Evolutionary conservation across 2,797 vertebrate species (phyloP).

Genomic region (Lepilemur septentrionalis): DNA sequence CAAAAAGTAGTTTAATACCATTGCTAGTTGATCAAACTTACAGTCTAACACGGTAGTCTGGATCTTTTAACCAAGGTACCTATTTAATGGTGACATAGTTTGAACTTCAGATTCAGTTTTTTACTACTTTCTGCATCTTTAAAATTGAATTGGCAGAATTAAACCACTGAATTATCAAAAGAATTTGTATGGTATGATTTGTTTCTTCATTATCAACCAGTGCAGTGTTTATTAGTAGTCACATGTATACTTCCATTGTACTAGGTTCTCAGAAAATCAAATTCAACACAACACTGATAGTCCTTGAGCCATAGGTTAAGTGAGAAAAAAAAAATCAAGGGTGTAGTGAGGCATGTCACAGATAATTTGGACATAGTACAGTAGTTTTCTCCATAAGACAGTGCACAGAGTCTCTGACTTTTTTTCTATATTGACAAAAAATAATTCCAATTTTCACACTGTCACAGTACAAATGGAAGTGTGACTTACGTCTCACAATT

Average conservation of each 20-base stretch:
- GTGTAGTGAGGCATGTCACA: background rate
- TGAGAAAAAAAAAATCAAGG: background rate
- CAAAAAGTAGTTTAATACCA: background rate
- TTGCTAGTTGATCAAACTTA: background rate
- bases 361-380: constrained; percentile 19
- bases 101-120: constrained; percentile 29
- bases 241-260: background rate
- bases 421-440: constrained; percentile 72
- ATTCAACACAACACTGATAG: background rate
- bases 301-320: constrained; percentile 28
- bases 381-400: constrained; percentile 31
- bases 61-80: background rate
- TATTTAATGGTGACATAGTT: background rate
- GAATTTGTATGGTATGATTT: background rate
- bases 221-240: constrained; percentile 3
- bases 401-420: background rate
- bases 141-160: constrained; percentile 38
- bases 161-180: constrained; percentile 23
- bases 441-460: constrained; percentile 77
- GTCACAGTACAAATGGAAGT: constrained; percentile 72
- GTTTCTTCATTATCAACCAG: constrained; percentile 16
- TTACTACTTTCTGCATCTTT: background rate
- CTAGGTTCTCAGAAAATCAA: constrained; percentile 38
- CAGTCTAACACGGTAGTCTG: background rate
- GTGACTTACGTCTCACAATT: constrained; percentile 74